phyloP scores from a whole-genome alignment of 2,797 vertebrate species.

The Rousettus madagascariensis region DNA sequence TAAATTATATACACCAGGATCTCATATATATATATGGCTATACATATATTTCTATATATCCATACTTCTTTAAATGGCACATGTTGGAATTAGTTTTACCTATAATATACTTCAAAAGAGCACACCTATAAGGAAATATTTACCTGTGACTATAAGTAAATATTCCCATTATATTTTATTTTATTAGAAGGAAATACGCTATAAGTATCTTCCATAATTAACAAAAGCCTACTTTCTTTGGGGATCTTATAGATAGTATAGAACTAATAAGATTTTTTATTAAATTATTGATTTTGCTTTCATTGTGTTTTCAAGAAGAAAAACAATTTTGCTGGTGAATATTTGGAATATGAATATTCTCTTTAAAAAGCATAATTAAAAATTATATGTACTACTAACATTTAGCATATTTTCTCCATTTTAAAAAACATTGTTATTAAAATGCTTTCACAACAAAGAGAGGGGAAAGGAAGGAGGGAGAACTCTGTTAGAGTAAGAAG shows the following conservation, averaged over 20 bases:
- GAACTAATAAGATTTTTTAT: background rate
- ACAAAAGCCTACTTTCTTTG: background rate
- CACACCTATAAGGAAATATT: background rate
- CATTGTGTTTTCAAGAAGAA: background rate
- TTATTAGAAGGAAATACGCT: background rate
- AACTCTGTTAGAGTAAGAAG: background rate
- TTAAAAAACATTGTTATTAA: background rate
- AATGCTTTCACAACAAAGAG: background rate
- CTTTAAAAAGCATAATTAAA: background rate
- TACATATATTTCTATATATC: background rate
- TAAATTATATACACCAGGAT: background rate
- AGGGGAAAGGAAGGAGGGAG: background rate
- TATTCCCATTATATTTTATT: background rate
- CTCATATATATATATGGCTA: background rate
- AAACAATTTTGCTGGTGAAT: background rate
- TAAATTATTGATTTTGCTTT: background rate
- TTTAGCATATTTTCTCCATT: background rate
- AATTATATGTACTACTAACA: background rate
- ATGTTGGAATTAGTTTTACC: background rate
- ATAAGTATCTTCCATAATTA: background rate
- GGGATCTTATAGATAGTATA: background rate
- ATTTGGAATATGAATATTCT: background rate
- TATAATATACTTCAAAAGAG: background rate
- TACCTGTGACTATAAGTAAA: background rate
- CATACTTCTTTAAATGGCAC: background rate